Base-by-base conservation (phyloP, 1,140 invertebrate genomes). In the Micrasema longulum region DNA sequence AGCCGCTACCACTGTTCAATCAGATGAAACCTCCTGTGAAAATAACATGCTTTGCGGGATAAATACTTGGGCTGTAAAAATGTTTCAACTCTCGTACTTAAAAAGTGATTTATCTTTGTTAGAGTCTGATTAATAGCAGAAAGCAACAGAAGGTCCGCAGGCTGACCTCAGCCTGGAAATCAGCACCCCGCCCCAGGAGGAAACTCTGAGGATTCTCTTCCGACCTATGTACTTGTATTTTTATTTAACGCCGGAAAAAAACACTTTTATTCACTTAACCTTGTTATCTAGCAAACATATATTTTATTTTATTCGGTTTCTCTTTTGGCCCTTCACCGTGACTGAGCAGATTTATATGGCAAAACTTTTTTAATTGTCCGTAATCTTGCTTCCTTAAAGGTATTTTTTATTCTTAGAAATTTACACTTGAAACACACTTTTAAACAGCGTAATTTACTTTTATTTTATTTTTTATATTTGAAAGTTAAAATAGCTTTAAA, bases 21-120 rank as follows among this genome's bases (percentile, higher is more conserved):
- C 14, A 53, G 26, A 53, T 12, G 11, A 14, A 14, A 35, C 14
- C 20, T 7, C 26, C 43, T 6, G 52, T 23, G 11, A 31, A 55
- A 20, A 20, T 12, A 16, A 23, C 20, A 16, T 43, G 38, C 36
- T 60, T 41, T 31, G 14, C 35, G 41, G 38, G 36, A 60, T 43
- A 60, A 60, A 43, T 43, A 60, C 55, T 60, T 41, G 16, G 22
- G 36, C 55, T 60, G 55, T 60, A 60, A 60, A 60, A 60, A 18
- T 60, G 36, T 60, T 60, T 60, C 35, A 41, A 41, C 0, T 60
- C 55, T 22, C 12, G 36, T 43, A 22, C 55, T 60, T 60, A 41
- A 60, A 60, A 60, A 23, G 18, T 38, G 55, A 60, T 60, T 60
- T 43, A 60, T 60, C 55, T 60, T 41, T 41, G 55, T 60, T 60